These are phyloP conservation scores for Limanda limanda DNA, from an alignment of 2,113 vertebrate genomes.

Conservation along the genomic window DNA sequence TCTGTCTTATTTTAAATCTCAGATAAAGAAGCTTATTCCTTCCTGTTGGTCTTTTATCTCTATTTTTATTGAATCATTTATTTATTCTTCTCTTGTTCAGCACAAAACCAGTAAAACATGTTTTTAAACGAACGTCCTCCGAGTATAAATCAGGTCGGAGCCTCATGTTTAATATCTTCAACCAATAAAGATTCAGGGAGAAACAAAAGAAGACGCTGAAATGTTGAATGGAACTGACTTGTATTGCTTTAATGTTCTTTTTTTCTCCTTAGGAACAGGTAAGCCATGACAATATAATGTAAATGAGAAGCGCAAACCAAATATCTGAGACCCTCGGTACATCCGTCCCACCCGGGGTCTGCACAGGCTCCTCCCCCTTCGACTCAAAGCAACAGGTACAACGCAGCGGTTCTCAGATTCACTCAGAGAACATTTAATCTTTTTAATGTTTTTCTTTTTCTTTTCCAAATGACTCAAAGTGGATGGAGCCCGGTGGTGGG, in stretches of 20 bases:
- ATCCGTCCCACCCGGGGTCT: slow-evolving; percentile 65
- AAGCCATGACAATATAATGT: slow-evolving; percentile 80
- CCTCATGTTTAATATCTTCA: background rate
- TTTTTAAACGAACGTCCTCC: no score
- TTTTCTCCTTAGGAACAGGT: slow-evolving; percentile 78
- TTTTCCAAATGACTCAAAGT: slow-evolving; percentile 10
- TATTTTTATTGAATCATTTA: no score
- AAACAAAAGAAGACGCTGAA: slow-evolving; percentile 24
- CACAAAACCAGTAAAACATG: no score
- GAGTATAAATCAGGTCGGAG: no score
- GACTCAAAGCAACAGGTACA: slow-evolving; percentile 68
- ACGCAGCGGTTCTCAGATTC: background rate
- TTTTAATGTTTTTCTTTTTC: background rate
- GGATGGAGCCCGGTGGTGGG: slow-evolving; percentile 3
- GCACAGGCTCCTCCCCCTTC: slow-evolving; percentile 42
- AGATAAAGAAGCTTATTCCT: no score
- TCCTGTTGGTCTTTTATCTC: no score
- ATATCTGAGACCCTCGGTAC: slow-evolving; percentile 69
- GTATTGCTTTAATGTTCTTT: slow-evolving; percentile 84
- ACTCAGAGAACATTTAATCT: background rate
- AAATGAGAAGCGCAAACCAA: slow-evolving; percentile 76
- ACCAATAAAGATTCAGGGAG: background rate
- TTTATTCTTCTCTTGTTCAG: no score
- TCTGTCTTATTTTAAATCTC: no score
- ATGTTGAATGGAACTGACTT: slow-evolving; percentile 70